A percentile compares a stretch with the other conserved stretches of the same genome.
Evolutionary conservation across 1,140 invertebrate genomes (phyloP).

Genomic region (Danaus melanippus): DNA sequence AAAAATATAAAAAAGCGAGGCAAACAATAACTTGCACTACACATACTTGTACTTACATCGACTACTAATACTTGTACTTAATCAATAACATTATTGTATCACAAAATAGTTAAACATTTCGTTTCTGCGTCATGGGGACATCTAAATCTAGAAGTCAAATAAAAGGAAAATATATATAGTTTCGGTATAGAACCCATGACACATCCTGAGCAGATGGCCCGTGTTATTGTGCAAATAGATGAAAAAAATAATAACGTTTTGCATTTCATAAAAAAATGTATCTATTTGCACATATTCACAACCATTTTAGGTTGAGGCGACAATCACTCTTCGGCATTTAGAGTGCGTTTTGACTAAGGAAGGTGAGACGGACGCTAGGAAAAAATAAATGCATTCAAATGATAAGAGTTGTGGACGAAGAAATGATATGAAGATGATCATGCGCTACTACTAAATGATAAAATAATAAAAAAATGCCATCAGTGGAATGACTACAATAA

Average conservation of each 20-base stretch:
- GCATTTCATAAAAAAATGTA: slow-evolving; percentile 3
- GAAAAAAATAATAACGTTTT: not conserved
- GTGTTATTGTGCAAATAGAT: slow-evolving; percentile 28
- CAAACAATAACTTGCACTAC: slow-evolving; percentile 63
- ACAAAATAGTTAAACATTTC: slow-evolving; percentile 17
- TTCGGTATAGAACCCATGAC: slow-evolving; percentile 36
- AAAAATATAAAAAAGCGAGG: slow-evolving; percentile 62
- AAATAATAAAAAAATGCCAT: slow-evolving; percentile 27
- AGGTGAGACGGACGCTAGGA: slow-evolving; percentile 58
- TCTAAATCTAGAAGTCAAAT: slow-evolving; percentile 11
- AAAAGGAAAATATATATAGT: slow-evolving; percentile 10
- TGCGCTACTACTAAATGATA: slow-evolving; percentile 28
- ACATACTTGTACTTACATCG: slow-evolving; percentile 55
- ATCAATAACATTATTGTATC: slow-evolving; percentile 18
- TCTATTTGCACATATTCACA: slow-evolving; percentile 36
- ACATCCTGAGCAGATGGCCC: not conserved
- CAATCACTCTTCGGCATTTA: slow-evolving; percentile 67
- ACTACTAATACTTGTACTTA: slow-evolving; percentile 12
- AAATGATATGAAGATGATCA: slow-evolving; percentile 29
- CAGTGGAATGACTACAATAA: slow-evolving; percentile 26
- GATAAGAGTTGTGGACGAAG: slow-evolving; percentile 21
- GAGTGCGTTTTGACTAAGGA: slow-evolving; percentile 59
- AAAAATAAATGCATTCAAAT: slow-evolving; percentile 36
- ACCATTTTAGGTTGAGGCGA: slow-evolving; percentile 40
- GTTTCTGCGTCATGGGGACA: slow-evolving; percentile 9